Evolutionary conservation across 2,797 vertebrate genomes (phyloP).

Genomic region (Paramormyrops hopkinsi): DNA sequence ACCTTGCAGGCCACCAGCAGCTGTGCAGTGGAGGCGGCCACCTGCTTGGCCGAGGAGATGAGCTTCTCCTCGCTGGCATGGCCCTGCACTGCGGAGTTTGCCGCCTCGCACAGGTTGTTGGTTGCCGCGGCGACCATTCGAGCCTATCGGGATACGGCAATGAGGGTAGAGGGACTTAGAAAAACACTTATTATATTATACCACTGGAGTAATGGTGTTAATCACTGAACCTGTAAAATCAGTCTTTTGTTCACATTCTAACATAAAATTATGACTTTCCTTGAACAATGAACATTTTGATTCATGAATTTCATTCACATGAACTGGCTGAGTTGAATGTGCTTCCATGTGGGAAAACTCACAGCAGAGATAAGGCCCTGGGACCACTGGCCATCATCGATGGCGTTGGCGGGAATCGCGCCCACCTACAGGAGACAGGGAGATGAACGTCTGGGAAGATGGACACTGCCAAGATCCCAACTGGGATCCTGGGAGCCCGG

Average conservation of each 20-base stretch:
- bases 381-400: conserved; percentile 96
- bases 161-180: neutral
- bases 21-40: conserved; percentile 76
- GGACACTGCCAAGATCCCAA: neutral
- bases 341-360: conserved; percentile 52
- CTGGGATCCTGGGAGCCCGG: neutral
- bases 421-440: conserved; percentile 67
- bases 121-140: conserved; percentile 80
- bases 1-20: conserved; percentile 83
- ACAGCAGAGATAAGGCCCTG: conserved; percentile 97
- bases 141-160: conserved; percentile 48
- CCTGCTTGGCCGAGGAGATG: conserved; percentile 78
- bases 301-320: neutral
- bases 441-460: neutral
- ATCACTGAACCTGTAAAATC: neutral
- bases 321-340: neutral
- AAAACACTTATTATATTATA: neutral
- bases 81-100: conserved; percentile 76
- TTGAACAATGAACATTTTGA: neutral
- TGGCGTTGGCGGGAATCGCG: conserved; percentile 82
- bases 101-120: conserved; percentile 74
- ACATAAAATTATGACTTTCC: neutral
- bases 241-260: neutral
- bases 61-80: conserved; percentile 81
- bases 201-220: neutral